These are phyloP conservation scores for Xenopus borealis DNA, from an alignment of 2,113 vertebrate genomes.

Conservation along the genomic window DNA sequence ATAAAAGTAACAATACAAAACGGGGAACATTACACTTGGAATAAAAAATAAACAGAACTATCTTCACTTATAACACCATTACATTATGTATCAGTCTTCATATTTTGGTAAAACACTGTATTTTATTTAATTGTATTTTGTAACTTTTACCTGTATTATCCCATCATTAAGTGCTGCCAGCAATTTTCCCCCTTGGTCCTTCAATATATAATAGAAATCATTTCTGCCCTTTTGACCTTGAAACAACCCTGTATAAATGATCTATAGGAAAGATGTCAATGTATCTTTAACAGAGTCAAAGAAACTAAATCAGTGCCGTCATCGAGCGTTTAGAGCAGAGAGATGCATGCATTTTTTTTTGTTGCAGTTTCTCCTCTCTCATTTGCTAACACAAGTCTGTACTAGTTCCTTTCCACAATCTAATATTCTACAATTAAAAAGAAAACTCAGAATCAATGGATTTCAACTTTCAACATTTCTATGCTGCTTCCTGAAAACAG, in stretches of 20 bases:
- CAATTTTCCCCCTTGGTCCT: neutral
- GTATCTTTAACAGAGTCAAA: neutral
- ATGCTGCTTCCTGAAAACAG: too few species aligned
- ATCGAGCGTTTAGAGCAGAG: neutral
- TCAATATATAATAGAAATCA: neutral
- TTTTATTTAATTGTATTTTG: neutral
- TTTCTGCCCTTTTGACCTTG: neutral
- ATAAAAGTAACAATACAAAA: slow-evolving; percentile 42
- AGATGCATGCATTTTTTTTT: neutral
- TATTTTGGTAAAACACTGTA: slow-evolving; percentile 36
- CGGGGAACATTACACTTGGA: slow-evolving; percentile 32
- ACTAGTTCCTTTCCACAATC: neutral
- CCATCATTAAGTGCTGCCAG: neutral
- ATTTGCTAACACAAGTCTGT: neutral
- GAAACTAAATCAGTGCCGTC: neutral
- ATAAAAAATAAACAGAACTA: slow-evolving; percentile 27
- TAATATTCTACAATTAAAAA: neutral
- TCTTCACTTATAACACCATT: slow-evolving; percentile 24
- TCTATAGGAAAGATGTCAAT: neutral
- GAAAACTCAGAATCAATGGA: too few species aligned
- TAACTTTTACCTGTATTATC: neutral
- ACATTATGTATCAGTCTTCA: slow-evolving; percentile 22
- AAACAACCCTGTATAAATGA: neutral
- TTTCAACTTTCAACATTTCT: too few species aligned
- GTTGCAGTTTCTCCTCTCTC: neutral